These are phyloP conservation scores for Strigamia transsilvanica DNA, from an alignment of 2,888 invertebrate genomes.

Conservation along the genomic window DNA sequence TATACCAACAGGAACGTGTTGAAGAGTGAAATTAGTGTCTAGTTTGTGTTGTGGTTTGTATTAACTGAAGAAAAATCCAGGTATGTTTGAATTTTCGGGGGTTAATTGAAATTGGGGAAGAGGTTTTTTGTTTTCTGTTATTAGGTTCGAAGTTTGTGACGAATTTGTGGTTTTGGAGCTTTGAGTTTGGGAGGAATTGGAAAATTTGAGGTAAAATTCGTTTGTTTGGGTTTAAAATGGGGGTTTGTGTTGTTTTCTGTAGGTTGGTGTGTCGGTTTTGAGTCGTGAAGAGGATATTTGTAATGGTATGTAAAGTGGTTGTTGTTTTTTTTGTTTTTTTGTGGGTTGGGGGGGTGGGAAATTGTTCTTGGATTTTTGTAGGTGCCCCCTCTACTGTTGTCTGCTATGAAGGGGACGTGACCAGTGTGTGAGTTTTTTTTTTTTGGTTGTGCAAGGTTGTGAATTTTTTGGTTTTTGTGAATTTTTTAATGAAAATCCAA, in stretches of 20 bases:
- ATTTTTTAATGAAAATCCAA: neutral
- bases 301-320: constrained; percentile 1
- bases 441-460: neutral
- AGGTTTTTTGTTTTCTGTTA: neutral
- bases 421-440: neutral
- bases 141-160: neutral
- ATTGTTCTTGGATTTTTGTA: constrained; percentile 21
- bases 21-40: neutral
- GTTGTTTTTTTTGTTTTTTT: neutral
- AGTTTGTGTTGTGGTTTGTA: neutral
- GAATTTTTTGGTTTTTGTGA: neutral
- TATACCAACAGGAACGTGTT: neutral
- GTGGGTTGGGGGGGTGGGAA: neutral
- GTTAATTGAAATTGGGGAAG: neutral
- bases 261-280: constrained; percentile 1
- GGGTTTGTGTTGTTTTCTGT: neutral
- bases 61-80: neutral
- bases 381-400: constrained; percentile 14
- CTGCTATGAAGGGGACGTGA: neutral
- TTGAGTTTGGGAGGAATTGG: neutral
- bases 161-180: neutral
- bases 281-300: constrained; percentile 7
- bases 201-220: neutral
- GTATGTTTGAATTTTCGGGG: neutral
- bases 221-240: neutral